Evolutionary conservation across 2,113 vertebrate species (phyloP), one percentile per base, ranked within the genome.

Genomic region (Cottus gobio): DNA sequence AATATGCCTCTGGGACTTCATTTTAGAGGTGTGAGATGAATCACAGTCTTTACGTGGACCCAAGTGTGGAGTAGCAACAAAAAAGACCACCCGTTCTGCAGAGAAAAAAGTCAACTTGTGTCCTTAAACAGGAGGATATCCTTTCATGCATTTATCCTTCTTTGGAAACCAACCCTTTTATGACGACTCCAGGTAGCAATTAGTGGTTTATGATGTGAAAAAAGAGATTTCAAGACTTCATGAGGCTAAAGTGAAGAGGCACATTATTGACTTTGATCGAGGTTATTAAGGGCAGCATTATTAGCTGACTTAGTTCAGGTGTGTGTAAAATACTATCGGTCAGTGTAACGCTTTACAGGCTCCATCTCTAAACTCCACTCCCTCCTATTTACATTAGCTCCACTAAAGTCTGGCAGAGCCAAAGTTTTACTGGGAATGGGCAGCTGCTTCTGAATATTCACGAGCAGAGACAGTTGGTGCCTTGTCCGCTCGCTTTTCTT

Each of bases 401-500:
- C 65, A 57, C 42, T 68, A 16, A 54, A 81, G 48, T 80, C 52
- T 69, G 67, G 66, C 75, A 34, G 37, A 85, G 81, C 56, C 77
- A 71, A 80, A 66, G 28, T 62, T 67, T 73, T 80, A 24, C 34
- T 26, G 50, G 60, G 44, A 76, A 50, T 71, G 85, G 75, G 83
- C 93, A 94, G 94, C 87, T 94, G 93, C 84, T 87, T 39, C 67
- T 94, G 90, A 92, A 94, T 94, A 94, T 94, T 93, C 85, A 94
- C 93, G 85, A 92, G 79, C 0, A 3, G 52, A 78, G 84, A 88
- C 91, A 93, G 91, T 91, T 89, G 91, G 85, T 76, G 76, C 60
- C 81, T 84, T 93, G 93, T 93, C 91, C 65, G 18, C 83, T 88
- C 13, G 31, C 67, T 72, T 90, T 87, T 86, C 87, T 90, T 90